Conservation (phyloP, 2,113 vertebrate species). For the Tauraco erythrolophus region DNA sequence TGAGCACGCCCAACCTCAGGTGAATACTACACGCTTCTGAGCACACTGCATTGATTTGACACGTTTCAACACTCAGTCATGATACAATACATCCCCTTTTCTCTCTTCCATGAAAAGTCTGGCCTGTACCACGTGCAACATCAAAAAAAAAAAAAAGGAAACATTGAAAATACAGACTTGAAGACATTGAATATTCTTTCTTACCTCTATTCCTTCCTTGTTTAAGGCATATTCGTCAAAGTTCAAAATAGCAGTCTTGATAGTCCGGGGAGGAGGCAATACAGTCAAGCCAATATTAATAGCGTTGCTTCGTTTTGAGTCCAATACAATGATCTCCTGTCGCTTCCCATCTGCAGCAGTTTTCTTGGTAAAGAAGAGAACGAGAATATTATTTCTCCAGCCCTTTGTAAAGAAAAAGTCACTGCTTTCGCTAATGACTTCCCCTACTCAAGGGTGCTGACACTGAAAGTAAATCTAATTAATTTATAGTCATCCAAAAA, state of each 20-base stretch:
- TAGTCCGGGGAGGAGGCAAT: slow-evolving; percentile 95
- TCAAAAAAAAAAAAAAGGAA: neutral
- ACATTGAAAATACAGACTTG: neutral
- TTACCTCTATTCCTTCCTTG: slow-evolving; percentile 99
- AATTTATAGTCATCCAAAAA: neutral
- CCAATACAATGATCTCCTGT: slow-evolving; percentile 95
- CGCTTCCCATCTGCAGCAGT: slow-evolving; percentile 94
- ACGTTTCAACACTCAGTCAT: neutral
- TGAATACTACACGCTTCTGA: neutral
- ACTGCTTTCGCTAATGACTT: neutral
- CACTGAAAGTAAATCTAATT: neutral
- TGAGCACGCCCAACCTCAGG: neutral
- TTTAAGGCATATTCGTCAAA: slow-evolving; percentile 98
- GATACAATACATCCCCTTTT: neutral
- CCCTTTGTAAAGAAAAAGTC: neutral
- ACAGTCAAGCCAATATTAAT: slow-evolving; percentile 98
- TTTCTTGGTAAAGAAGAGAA: slow-evolving; percentile 83
- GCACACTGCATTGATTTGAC: neutral
- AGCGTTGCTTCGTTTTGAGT: slow-evolving; percentile 96
- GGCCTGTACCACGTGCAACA: neutral
- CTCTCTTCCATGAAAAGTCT: neutral
- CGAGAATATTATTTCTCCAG: slow-evolving; percentile 22
- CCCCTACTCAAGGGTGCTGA: neutral
- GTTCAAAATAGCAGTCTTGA: slow-evolving; percentile 98
- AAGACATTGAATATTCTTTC: neutral